Conservation (phyloP, 2,797 vertebrate species). For the Champsocephalus esox region DNA sequence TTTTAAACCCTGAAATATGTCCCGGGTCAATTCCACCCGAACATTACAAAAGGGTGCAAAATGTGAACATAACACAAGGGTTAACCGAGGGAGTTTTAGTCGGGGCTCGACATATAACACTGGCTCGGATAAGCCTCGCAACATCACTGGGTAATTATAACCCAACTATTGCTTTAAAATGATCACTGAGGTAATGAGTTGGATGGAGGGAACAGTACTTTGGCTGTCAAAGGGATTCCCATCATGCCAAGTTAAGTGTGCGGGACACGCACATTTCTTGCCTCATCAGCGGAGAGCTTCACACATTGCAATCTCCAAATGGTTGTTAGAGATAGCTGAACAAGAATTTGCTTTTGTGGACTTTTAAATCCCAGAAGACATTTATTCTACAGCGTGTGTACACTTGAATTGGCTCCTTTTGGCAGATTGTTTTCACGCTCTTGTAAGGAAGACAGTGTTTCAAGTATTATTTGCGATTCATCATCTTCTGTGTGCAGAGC, state of each 20-base stretch:
- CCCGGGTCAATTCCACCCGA: too few relatives aligned
- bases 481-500: constrained; percentile 10
- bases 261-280: constrained; percentile 31
- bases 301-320: constrained; percentile 33
- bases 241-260: constrained; percentile 39
- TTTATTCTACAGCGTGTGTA: constrained; percentile 14
- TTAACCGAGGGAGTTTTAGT: constrained; percentile 50
- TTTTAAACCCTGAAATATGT: too few relatives aligned
- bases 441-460: background rate
- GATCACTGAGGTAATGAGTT: constrained; percentile 57
- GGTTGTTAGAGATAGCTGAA: constrained; percentile 22
- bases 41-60: too few relatives aligned
- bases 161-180: constrained; percentile 67
- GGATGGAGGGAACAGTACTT: constrained; percentile 41
- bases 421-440: constrained; percentile 9
- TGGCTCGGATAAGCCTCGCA: constrained; percentile 46
- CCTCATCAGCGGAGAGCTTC: constrained; percentile 27
- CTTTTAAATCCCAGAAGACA: constrained; percentile 31
- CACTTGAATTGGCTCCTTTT: constrained; percentile 15
- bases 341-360: constrained; percentile 29
- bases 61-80: too few relatives aligned
- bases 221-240: constrained; percentile 41
- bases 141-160: constrained; percentile 57
- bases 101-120: constrained; percentile 36
- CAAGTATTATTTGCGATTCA: constrained; percentile 3